phyloP scores from a whole-genome alignment of 2,888 invertebrate species.

The Hirtodrosophila trivittata region DNA sequence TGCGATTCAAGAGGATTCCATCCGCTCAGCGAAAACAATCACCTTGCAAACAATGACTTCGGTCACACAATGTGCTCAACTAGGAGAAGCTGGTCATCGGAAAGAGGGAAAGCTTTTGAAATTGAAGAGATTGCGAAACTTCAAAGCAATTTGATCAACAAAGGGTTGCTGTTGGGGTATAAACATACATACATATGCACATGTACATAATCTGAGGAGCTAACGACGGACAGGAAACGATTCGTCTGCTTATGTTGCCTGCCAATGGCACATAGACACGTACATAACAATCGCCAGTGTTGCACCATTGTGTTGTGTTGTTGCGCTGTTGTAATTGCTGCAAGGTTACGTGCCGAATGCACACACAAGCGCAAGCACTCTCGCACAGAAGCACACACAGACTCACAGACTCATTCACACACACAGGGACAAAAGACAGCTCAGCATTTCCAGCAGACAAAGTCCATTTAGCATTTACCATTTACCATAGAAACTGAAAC shows the following conservation, averaged over 20 bases:
- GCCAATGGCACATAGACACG: conserved; percentile 35
- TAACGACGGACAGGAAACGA: conserved; percentile 1
- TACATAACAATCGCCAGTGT: conserved; percentile 32
- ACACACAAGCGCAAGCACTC: not conserved
- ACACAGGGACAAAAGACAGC: conserved; percentile 10
- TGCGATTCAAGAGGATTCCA: too few species aligned
- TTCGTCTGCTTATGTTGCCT: conserved; percentile 2
- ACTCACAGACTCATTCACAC: conserved; percentile 5
- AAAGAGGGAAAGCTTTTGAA: too few species aligned
- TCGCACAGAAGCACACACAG: conserved; percentile 8
- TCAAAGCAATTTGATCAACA: conserved; percentile 18
- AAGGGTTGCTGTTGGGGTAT: conserved; percentile 17
- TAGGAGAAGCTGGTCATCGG: too few species aligned
- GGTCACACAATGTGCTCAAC: too few species aligned
- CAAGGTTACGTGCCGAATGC: conserved; percentile 30
- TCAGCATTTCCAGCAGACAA: conserved; percentile 3
- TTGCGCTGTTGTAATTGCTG: conserved; percentile 4
- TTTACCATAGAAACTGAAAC: conserved; percentile 16
- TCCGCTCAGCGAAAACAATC: too few species aligned
- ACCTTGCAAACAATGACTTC: too few species aligned
- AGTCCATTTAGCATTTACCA: not conserved
- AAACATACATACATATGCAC: not conserved
- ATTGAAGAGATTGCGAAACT: not conserved
- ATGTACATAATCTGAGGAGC: not conserved
- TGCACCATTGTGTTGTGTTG: conserved; percentile 12